These are phyloP conservation scores for Anthoscopus minutus DNA, from an alignment of 2,113 vertebrate genomes.

Conservation along the genomic window DNA sequence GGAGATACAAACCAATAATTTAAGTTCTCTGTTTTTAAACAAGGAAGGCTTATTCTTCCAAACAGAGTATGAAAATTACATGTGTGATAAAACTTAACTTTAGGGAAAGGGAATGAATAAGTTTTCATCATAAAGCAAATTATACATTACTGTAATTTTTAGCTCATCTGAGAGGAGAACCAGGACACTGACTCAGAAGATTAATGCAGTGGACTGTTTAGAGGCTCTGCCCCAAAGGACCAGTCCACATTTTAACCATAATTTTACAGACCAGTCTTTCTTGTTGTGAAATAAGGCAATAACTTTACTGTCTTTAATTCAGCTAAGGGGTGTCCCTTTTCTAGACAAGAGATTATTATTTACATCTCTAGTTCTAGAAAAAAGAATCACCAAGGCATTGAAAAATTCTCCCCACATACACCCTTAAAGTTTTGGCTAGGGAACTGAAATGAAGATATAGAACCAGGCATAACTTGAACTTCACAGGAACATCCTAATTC, in stretches of 20 bases:
- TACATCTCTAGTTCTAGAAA: neutral
- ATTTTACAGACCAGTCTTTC: neutral
- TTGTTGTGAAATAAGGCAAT: neutral
- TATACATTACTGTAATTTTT: neutral
- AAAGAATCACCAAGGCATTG: neutral
- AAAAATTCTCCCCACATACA: neutral
- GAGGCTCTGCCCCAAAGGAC: neutral
- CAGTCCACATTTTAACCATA: neutral
- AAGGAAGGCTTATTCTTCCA: neutral
- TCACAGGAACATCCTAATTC: neutral
- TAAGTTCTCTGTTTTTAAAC: neutral
- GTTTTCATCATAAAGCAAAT: neutral
- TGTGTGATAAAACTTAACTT: neutral
- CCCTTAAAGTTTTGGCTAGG: neutral
- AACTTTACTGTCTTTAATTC: neutral
- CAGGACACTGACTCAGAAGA: neutral
- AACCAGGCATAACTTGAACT: neutral
- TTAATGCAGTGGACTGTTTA: neutral
- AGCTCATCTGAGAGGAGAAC: neutral
- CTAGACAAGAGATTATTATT: neutral
- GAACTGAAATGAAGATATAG: neutral
- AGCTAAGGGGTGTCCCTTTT: neutral
- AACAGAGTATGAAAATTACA: neutral
- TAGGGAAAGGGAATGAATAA: neutral
- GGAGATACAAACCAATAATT: neutral